These are phyloP conservation scores for Eubucco bourcierii DNA, from an alignment of 2,113 vertebrate species.

Conservation along the genomic window DNA sequence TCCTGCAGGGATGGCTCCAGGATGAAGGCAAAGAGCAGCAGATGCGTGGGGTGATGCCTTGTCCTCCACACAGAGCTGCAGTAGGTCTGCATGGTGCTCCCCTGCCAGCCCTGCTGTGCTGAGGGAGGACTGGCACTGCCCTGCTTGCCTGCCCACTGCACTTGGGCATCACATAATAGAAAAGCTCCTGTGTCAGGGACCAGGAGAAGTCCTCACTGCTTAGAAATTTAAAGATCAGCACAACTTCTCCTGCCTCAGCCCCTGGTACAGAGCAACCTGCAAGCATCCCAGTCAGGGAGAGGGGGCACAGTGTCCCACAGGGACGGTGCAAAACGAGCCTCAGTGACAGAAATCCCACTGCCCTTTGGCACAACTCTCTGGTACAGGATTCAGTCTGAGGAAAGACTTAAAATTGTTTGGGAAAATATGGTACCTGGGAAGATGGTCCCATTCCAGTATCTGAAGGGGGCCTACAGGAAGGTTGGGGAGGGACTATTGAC, in stretches of 20 bases:
- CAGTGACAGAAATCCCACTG: not conserved
- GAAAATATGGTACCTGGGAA: accelerated
- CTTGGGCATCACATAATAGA: accelerated
- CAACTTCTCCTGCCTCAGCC: not conserved
- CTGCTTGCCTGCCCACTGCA: accelerated
- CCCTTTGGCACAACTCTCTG: not conserved
- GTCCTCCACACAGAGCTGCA: accelerated
- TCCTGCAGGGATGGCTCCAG: not conserved
- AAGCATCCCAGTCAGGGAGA: not conserved
- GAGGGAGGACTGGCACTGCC: not conserved
- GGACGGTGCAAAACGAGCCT: accelerated
- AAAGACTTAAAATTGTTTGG: not conserved
- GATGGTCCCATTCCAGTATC: not conserved
- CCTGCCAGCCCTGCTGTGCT: not conserved
- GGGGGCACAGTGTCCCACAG: accelerated
- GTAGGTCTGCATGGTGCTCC: accelerated
- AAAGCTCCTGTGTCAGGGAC: not conserved
- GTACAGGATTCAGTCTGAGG: accelerated
- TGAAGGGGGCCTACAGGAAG: too few relatives aligned
- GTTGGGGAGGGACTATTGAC: too few relatives aligned
- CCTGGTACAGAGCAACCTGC: accelerated
- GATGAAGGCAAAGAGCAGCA: not conserved
- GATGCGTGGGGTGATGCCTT: accelerated
- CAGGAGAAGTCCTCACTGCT: accelerated
- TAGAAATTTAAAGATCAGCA: accelerated